Percentiles rank a stretch among this genome's conserved stretches.
These are phyloP conservation scores for Drepana falcataria DNA, from an alignment of 2,888 invertebrate genomes.

Conservation along the genomic window DNA sequence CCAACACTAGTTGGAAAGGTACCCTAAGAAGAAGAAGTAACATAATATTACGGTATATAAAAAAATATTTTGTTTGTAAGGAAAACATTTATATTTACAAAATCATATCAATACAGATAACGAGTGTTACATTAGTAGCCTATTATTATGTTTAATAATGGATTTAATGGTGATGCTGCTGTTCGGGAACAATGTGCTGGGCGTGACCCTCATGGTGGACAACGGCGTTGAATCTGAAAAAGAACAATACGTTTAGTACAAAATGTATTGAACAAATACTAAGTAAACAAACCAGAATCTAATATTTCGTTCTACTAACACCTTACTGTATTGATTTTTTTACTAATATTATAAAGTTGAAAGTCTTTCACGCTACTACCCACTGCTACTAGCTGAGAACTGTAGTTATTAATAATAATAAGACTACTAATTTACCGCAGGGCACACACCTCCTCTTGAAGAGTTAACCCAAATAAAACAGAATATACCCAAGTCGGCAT, in stretches of 20 bases:
- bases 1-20: too few relatives aligned
- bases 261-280: constrained; percentile 14
- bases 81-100: constrained; percentile 1
- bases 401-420: too few relatives aligned
- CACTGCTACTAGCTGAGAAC: too few relatives aligned
- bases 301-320: constrained; percentile 7
- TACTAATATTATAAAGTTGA: too few relatives aligned
- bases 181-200: constrained; percentile 26
- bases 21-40: too few relatives aligned
- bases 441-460: too few relatives aligned
- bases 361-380: too few relatives aligned
- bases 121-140: constrained; percentile 2
- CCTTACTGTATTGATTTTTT: not conserved
- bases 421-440: too few relatives aligned
- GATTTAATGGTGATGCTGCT: constrained; percentile 17
- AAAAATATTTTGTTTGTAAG: not conserved
- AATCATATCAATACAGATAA: not conserved
- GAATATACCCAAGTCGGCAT: too few relatives aligned
- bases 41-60: not conserved
- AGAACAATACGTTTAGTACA: not conserved
- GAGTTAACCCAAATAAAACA: too few relatives aligned
- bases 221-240: constrained; percentile 21
- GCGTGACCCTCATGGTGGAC: constrained; percentile 20
- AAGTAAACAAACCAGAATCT: not conserved
- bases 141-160: not conserved